These are phyloP conservation scores for Poecilia picta DNA, from an alignment of 2,797 vertebrate genomes.

Conservation along the genomic window DNA sequence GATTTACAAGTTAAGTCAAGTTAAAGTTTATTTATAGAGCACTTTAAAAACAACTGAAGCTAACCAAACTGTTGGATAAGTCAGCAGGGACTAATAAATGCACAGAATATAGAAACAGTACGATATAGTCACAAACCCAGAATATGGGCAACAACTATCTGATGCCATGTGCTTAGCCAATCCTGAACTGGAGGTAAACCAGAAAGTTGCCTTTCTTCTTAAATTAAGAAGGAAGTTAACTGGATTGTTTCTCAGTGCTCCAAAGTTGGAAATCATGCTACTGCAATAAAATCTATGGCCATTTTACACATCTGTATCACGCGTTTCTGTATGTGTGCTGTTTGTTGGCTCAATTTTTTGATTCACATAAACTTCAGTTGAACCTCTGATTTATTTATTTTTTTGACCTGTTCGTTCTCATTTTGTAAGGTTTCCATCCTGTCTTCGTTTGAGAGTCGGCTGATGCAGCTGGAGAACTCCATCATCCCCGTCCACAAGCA, in stretches of 20 bases:
- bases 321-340: background rate
- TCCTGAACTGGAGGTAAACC: background rate
- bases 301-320: background rate
- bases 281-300: background rate
- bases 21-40: background rate
- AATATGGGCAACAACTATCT: background rate
- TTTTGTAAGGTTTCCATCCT: slow-evolving; percentile 90
- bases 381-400: background rate
- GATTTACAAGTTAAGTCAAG: background rate
- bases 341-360: background rate
- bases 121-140: background rate
- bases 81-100: background rate
- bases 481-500: slow-evolving; percentile 99
- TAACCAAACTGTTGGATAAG: background rate
- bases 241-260: background rate
- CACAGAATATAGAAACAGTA: background rate
- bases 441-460: slow-evolving; percentile 96
- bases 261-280: background rate
- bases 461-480: slow-evolving; percentile 98
- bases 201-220: background rate
- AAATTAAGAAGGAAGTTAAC: background rate
- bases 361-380: background rate
- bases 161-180: background rate
- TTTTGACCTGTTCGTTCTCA: background rate
- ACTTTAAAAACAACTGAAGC: slow-evolving; percentile 1